These are phyloP conservation scores for Lamproptera curius DNA, from an alignment of 2,888 invertebrate genomes.

Conservation along the genomic window DNA sequence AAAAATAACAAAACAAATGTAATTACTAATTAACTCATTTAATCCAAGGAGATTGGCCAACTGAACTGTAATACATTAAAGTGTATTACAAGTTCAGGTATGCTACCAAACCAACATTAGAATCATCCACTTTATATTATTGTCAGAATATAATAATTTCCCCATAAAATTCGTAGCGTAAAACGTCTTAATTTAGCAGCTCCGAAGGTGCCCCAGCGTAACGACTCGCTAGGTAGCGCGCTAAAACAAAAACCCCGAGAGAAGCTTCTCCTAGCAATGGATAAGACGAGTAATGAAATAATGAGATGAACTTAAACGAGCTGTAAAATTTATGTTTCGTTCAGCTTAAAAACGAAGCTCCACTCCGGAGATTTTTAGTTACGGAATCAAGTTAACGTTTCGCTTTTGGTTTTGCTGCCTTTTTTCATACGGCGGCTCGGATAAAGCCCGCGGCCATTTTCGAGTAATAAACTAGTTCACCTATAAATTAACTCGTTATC, in stretches of 20 bases:
- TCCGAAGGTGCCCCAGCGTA: slow-evolving; percentile 2
- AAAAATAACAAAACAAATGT: too few species aligned
- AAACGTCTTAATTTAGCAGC: background rate
- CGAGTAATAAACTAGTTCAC: slow-evolving; percentile 48
- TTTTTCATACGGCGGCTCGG: slow-evolving; percentile 49
- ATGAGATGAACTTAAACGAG: slow-evolving; percentile 72
- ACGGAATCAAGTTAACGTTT: slow-evolving; percentile 63
- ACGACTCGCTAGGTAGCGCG: slow-evolving; percentile 17
- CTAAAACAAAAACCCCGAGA: slow-evolving; percentile 20
- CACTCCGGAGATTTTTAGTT: slow-evolving; percentile 58
- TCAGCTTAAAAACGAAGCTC: slow-evolving; percentile 65
- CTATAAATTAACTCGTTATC: too few species aligned
- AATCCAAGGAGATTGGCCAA: too few species aligned
- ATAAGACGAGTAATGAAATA: slow-evolving; percentile 68
- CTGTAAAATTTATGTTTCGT: slow-evolving; percentile 73
- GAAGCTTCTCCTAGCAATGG: slow-evolving; percentile 39
- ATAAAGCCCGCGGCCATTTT: slow-evolving; percentile 51
- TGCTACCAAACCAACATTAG: too few species aligned
- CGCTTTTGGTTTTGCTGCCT: slow-evolving; percentile 47
- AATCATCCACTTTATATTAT: background rate
- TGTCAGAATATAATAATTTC: background rate
- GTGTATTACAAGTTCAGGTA: too few species aligned
- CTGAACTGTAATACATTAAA: too few species aligned
- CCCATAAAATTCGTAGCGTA: background rate
- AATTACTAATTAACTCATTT: too few species aligned